Base-by-base conservation (phyloP, 2,113 vertebrate genomes). In the Gracilinanus agilis region DNA sequence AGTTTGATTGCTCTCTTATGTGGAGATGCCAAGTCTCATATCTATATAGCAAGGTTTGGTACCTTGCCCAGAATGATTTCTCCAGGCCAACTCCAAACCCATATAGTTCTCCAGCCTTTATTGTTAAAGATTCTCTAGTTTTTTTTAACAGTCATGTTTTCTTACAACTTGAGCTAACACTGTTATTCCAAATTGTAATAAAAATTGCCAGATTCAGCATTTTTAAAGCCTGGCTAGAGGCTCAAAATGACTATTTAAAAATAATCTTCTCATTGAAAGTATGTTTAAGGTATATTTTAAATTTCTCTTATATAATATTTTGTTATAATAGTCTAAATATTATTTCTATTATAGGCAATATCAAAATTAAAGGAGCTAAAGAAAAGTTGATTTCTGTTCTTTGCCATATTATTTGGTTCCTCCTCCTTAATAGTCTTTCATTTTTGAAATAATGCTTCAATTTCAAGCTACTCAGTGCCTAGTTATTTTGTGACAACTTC, bases 401-500 rank as follows among this genome's bases (percentile, higher is more conserved):
- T 83, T 83, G n/a, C 67, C 1, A 83, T 19, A 40, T 25, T 83
- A 40, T 23, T 83, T 40, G n/a, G n/a, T 23, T 83, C n/a, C 19
- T 83, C 19, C 67, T 83, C n/a, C 34, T 40, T 40, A 83, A n/a
- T 83, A 13, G 19, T 83, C n/a, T 83, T 83, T 8, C n/a, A 83
- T 83, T 83, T 40, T 24, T 89, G 88, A 91, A 94, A 90, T 93
- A 88, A 54, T 29, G 24, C 55, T 94, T 34, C 40, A 89, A 44
- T 25, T 88, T 91, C n/a, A 93, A 24, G 1, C 29, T 92, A 90
- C 49, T 29, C 49, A n/a, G 12, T 54, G 19, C 40, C 83, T 92
- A 88, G 21, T 53, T 93, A 27, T 95, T 90, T 53, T 44, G 3
- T 93, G 95, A 40, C 44, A 94, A 94, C 94, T 61, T 88, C 83